Evolutionary conservation across 64 coral and sea anemone species (phyloP), one percentile per base, ranked within the genome.

Genomic region (Pocillopora damicornis): DNA sequence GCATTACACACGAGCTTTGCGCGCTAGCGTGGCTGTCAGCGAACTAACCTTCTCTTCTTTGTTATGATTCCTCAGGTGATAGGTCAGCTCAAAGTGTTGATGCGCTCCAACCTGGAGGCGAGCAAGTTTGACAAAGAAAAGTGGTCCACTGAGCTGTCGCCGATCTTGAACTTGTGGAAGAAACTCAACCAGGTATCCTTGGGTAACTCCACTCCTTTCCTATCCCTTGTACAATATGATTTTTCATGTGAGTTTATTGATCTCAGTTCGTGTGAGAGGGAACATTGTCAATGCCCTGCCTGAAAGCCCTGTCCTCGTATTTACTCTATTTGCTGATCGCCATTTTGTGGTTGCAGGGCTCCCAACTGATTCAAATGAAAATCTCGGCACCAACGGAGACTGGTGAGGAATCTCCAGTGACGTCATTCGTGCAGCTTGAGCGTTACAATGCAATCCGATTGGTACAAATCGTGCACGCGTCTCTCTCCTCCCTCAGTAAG

Each of bases 91-190:
- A 99, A 99, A 73, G 93, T 99, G 11, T 84, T 99, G 8, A 99
- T 99, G 96, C 81, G 96, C 13, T 99, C 96, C 72, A 90, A 94
- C 74, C 88, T 95, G 15, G 90, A 92, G 61, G 96, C 96, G 23
- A 37, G 88, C 20, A 99, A 99, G 79, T 99, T 99, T 87, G 96
- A 99, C 83, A 94, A 94, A 69, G 96, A 99, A 58, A 99, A 95
- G 83, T 99, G 96, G 96, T 95, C 93, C 15, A 86, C 88, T 0
- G 96, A 99, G 65, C 73, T 99, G 11, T 99, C 96, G 7, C 96
- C 96, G 13, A 95, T 99, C 66, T 82, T 99, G 75, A 99, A 99
- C 78, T 86, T 99, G 45, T 99, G 96, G 96, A 99, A 95, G 38
- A 99, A 99, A 76, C 76, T 98, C 5, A 99, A 98, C 76, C 96